Percentiles rank a stretch among this genome's conserved stretches.
Conservation (phyloP, 2,113 vertebrate species). For the Sitta europaea region DNA sequence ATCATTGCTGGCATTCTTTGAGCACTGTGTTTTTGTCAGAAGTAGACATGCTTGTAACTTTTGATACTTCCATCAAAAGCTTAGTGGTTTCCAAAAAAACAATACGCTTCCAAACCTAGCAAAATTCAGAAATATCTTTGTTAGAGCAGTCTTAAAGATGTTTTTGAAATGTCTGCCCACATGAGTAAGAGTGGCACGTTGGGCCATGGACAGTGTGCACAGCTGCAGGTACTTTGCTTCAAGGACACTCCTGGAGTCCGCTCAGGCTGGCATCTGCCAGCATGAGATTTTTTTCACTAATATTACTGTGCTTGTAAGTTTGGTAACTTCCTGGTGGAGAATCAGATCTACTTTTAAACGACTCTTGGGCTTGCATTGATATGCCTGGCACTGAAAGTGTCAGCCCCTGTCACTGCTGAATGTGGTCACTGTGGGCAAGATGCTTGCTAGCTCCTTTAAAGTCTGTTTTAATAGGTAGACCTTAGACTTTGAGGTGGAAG, state of each 20-base stretch:
- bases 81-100: not conserved
- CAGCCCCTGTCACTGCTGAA: not conserved
- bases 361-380: not conserved
- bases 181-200: rapidly evolving
- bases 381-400: not conserved
- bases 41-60: not conserved
- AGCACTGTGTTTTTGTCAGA: not conserved
- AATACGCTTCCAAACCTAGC: not conserved
- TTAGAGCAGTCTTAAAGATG: not conserved
- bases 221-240: not conserved
- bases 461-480: not conserved
- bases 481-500: not conserved
- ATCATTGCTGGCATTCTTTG: not conserved
- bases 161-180: not conserved
- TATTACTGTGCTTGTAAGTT: not conserved
- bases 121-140: not conserved
- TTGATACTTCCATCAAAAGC: not conserved
- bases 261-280: not conserved
- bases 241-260: rapidly evolving
- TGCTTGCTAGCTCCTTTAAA: not conserved
- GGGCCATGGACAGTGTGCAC: rapidly evolving
- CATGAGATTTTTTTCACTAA: not conserved
- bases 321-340: not conserved
- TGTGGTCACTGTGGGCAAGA: not conserved
- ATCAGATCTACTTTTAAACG: not conserved